Evolutionary conservation across 2,797 vertebrate species (phyloP), one percentile per base, ranked within the genome.

Genomic region (Aplochiton taeniatus): DNA sequence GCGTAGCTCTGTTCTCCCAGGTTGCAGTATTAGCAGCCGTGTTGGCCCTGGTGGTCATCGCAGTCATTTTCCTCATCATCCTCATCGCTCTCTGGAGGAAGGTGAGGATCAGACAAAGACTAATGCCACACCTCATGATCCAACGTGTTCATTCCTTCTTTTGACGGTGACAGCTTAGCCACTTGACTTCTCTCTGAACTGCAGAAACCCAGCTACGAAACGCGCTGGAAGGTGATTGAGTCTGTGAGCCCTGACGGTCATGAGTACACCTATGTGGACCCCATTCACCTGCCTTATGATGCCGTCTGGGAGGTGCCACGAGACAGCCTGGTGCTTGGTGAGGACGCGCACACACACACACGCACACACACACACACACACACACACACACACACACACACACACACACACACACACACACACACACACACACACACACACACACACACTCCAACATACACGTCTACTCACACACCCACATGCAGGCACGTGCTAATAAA

Each of bases 151-250:
- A n/a, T n/a, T n/a, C n/a, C n/a, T n/a, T n/a, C n/a, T n/a, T n/a
- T n/a, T n/a, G n/a, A n/a, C 31, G 31, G 31, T 31, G 31, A 31
- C 31, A 31, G 2, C 31, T 31, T 31, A 6, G 31, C 31, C 31
- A 3, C 31, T 6, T 31, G 2, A 6, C 13, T 8, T 52, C 6
- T 52, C 7, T 18, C 10, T 1, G 18, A 16, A 17, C 9, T 18
- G 11, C 85, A 98, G 95, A 98, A 96, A 70, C 95, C 95, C 58
- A 92, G 89, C 19, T 96, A 96, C 11, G 92, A 95, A 82, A 92
- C 94, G 63, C 90, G 92, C 0, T 96, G 95, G 95, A 96, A 94
- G 81, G 90, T 98, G 74, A 95, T 97, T 0, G 94, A 96, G 68
- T 96, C 95, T 0, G 86, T 94, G 77, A 95, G 95, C 83, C 90